phyloP scores from a whole-genome alignment of 2,888 invertebrate genomes.

The Meta bourneti region DNA sequence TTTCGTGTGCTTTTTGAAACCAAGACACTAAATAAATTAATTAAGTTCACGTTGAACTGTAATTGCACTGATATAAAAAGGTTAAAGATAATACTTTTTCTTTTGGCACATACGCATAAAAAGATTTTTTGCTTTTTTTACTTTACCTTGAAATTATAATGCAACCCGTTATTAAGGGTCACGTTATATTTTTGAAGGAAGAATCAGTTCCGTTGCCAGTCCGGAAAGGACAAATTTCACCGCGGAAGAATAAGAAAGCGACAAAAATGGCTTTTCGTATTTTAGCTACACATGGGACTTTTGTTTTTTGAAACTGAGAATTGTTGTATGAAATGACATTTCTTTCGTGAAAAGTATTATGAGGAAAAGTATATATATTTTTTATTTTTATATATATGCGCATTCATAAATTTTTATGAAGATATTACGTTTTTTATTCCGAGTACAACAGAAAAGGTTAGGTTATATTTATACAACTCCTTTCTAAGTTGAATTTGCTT shows the following conservation, averaged over 20 bases:
- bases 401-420: constrained; percentile 62
- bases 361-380: background rate
- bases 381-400: constrained; percentile 14
- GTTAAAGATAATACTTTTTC: background rate
- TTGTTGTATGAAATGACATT: constrained; percentile 28
- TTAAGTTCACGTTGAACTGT: background rate
- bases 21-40: background rate
- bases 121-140: background rate
- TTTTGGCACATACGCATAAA: background rate
- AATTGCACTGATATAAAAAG: background rate
- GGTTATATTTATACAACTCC: background rate
- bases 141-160: background rate
- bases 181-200: background rate
- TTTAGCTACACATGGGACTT: constrained; percentile 19
- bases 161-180: background rate
- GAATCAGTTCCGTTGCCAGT: background rate
- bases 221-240: background rate
- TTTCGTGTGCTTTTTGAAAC: background rate
- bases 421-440: constrained; percentile 39
- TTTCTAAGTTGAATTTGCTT: background rate
- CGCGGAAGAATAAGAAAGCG: background rate
- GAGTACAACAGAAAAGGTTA: constrained; percentile 5
- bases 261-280: background rate
- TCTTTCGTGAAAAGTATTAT: constrained; percentile 39
- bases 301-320: constrained; percentile 15